Percentiles rank a stretch among this genome's conserved stretches.
phyloP scores from a whole-genome alignment of 2,797 vertebrate genomes.

The Triplophysa yarkandensis region DNA sequence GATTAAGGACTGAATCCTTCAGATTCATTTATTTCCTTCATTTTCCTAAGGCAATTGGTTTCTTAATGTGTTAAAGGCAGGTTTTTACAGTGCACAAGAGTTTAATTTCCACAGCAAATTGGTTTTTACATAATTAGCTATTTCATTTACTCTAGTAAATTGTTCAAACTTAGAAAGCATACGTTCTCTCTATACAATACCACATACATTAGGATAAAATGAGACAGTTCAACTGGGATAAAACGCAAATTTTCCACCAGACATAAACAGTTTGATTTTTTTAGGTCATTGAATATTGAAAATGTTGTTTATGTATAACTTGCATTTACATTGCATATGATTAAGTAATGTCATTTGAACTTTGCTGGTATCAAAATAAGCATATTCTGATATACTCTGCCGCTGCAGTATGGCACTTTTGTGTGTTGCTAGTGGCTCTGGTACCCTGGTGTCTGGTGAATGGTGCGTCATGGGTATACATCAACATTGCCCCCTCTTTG shows the following conservation, averaged over 20 bases:
- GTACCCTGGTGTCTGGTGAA: conserved; percentile 3
- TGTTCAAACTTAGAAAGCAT: neutral
- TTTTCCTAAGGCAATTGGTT: neutral
- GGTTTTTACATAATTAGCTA: neutral
- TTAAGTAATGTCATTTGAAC: too few species aligned
- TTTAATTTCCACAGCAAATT: neutral
- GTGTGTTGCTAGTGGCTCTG: too few species aligned
- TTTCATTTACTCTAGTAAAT: conserved; percentile 13
- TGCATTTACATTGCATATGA: too few species aligned
- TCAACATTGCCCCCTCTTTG: conserved; percentile 12
- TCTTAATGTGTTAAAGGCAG: neutral
- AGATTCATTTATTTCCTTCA: neutral
- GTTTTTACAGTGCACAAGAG: neutral
- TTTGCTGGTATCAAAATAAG: too few species aligned
- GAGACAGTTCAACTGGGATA: neutral
- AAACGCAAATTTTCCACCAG: neutral
- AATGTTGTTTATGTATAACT: too few species aligned
- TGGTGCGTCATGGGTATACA: conserved; percentile 28
- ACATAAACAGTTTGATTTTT: too few species aligned
- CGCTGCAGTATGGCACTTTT: too few species aligned
- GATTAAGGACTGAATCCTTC: neutral
- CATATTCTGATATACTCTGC: too few species aligned
- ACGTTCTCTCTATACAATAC: neutral
- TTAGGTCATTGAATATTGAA: too few species aligned
- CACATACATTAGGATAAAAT: neutral